Percentiles rank a stretch among this genome's conserved stretches.
Evolutionary conservation across 2,888 invertebrate species (phyloP).

Genomic region (Pollenia labialis): DNA sequence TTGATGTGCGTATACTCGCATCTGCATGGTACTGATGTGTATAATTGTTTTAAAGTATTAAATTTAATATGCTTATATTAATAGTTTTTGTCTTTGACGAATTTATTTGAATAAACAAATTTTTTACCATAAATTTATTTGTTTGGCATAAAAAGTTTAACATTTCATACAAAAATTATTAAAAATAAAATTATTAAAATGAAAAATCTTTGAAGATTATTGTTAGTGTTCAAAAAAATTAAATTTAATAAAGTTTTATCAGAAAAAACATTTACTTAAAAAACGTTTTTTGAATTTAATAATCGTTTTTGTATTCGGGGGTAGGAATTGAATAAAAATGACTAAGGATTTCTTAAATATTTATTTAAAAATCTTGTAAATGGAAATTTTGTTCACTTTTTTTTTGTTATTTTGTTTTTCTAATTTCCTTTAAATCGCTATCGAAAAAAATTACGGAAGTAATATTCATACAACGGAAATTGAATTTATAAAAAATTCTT

Average conservation of each 20-base stretch:
- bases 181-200: too few species aligned
- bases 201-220: too few species aligned
- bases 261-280: not conserved
- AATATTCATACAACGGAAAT: constrained; percentile 46
- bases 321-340: too few species aligned
- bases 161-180: too few species aligned
- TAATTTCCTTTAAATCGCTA: constrained; percentile 57
- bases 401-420: constrained; percentile 12
- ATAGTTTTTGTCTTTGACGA: not conserved
- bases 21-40: not conserved
- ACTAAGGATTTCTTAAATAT: constrained; percentile 4
- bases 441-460: constrained; percentile 35
- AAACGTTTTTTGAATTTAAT: not conserved
- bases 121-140: not conserved
- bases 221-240: too few species aligned
- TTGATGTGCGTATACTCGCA: not conserved
- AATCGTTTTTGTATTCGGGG: too few species aligned
- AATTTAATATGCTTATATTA: not conserved
- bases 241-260: too few species aligned
- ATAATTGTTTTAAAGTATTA: not conserved
- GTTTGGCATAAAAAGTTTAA: too few species aligned
- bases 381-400: not conserved
- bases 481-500: constrained; percentile 43
- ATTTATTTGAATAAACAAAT: not conserved
- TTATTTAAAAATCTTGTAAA: not conserved